Evolutionary conservation across 2,888 invertebrate genomes (phyloP).

Genomic region (Agrypnus murinus): DNA sequence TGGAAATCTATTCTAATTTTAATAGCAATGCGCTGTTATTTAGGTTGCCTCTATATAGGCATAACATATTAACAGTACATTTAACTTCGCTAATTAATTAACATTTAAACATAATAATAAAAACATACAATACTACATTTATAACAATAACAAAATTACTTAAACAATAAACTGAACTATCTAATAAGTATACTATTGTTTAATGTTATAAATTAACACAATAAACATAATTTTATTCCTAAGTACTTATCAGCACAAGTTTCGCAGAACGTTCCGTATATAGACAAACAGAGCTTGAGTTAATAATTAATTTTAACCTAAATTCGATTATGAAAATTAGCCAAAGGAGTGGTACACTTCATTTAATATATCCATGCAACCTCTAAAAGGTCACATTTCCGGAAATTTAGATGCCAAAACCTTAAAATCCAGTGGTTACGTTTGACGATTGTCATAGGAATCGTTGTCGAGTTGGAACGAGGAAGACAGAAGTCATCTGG

Average conservation of each 20-base stretch:
- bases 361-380: constrained; percentile 70
- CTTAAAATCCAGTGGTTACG: constrained; percentile 65
- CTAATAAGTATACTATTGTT: no score
- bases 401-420: constrained; percentile 71
- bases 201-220: not conserved
- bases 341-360: constrained; percentile 70
- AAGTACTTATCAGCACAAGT: constrained; percentile 1
- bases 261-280: constrained; percentile 39
- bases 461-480: constrained; percentile 70
- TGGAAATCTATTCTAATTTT: not conserved
- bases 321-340: constrained; percentile 68
- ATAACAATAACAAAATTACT: constrained; percentile 3
- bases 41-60: not conserved
- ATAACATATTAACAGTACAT: not conserved
- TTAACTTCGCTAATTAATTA: no score
- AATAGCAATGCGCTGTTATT: not conserved
- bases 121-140: not conserved
- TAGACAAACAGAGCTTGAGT: constrained; percentile 56
- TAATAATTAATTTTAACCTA: constrained; percentile 67
- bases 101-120: not conserved
- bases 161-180: not conserved
- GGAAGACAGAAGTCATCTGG: constrained; percentile 72
- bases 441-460: constrained; percentile 64
- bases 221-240: not conserved
- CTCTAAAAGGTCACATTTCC: constrained; percentile 67